Percentiles rank a stretch among this genome's conserved stretches.
These are phyloP conservation scores for Andricus curvator DNA, from an alignment of 2,888 invertebrate species.

Conservation along the genomic window DNA sequence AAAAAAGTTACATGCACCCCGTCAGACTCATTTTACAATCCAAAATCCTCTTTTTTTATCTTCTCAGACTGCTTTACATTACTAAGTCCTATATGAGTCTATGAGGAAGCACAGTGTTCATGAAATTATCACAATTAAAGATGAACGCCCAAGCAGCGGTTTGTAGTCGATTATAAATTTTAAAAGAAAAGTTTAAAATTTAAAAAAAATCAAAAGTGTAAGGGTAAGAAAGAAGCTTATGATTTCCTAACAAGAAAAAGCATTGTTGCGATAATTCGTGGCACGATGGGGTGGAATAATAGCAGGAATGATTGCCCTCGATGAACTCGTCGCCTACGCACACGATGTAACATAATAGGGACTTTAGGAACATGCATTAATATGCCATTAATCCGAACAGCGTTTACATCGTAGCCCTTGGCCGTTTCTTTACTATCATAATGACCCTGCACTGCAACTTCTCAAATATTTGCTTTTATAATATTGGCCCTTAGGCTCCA, in stretches of 20 bases:
- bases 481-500: constrained; percentile 21
- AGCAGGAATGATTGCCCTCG: constrained; percentile 29
- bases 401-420: constrained; percentile 25
- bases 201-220: not conserved
- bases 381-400: constrained; percentile 30
- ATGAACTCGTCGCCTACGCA: constrained; percentile 39
- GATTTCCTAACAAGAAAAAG: constrained; percentile 28
- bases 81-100: too few species aligned
- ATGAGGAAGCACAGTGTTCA: too few species aligned
- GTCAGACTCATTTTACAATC: too few species aligned
- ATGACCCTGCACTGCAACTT: constrained; percentile 31
- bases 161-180: not conserved
- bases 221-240: not conserved
- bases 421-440: constrained; percentile 26
- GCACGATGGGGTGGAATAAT: constrained; percentile 22
- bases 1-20: too few species aligned
- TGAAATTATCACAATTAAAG: too few species aligned
- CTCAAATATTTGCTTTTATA: constrained; percentile 35
- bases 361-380: constrained; percentile 38
- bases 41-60: too few species aligned
- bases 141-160: too few species aligned
- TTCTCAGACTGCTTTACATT: too few species aligned
- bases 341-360: constrained; percentile 24
- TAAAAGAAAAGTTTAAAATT: not conserved
- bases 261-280: constrained; percentile 34